Evolutionary conservation across 1,140 invertebrate genomes (phyloP).

Genomic region (Eueides isabella): DNA sequence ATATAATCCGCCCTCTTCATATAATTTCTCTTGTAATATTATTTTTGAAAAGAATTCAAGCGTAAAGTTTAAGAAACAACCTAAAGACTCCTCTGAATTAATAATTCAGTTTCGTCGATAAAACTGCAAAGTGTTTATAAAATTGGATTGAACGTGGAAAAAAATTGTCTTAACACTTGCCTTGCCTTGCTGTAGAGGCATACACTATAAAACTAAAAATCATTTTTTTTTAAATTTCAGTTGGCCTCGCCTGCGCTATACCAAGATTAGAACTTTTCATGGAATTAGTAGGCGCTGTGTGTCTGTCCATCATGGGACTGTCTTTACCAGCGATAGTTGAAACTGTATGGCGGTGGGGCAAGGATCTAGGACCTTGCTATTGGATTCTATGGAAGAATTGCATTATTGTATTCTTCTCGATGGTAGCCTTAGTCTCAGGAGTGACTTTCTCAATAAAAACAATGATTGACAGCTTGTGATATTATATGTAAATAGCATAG

Average conservation of each 20-base stretch:
- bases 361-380: constrained; percentile 82
- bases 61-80: too few species aligned
- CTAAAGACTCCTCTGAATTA: too few species aligned
- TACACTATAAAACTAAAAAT: too few species aligned
- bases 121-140: too few species aligned
- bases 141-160: too few species aligned
- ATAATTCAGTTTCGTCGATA: too few species aligned
- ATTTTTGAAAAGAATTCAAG: too few species aligned
- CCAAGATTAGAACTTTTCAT: constrained; percentile 94
- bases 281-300: constrained; percentile 93
- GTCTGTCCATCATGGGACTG: constrained; percentile 91
- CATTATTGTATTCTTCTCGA: constrained; percentile 83
- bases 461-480: constrained; percentile 65
- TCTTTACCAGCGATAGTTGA: constrained; percentile 93
- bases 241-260: constrained; percentile 88
- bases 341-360: constrained; percentile 86
- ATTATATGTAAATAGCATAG: constrained; percentile 35
- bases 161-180: too few species aligned
- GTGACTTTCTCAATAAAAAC: constrained; percentile 83
- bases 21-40: too few species aligned
- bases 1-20: too few species aligned
- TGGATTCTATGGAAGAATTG: constrained; percentile 87
- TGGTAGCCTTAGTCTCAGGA: constrained; percentile 86
- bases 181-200: too few species aligned
- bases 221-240: too few species aligned